Evolutionary conservation across 2,888 invertebrate species (phyloP).

Genomic region (Linnaemya tessellans): DNA sequence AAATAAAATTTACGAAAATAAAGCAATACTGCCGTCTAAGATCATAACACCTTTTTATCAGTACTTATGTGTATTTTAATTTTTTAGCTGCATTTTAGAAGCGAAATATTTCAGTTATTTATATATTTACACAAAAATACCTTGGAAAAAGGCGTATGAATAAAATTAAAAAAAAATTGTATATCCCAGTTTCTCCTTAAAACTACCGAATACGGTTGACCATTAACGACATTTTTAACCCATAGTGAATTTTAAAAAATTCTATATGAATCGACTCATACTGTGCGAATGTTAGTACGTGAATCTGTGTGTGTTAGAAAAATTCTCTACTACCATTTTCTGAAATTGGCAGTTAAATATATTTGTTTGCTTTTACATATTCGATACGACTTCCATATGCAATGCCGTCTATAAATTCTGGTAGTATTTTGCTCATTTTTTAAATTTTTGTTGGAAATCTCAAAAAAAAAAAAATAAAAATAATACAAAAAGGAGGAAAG

Average conservation of each 20-base stretch:
- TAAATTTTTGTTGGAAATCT: constrained; percentile 32
- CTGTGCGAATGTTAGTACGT: background rate
- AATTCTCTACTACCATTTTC: constrained; percentile 59
- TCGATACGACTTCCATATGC: constrained; percentile 42
- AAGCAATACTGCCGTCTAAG: too few relatives aligned
- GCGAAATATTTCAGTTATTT: too few relatives aligned
- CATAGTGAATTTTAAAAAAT: constrained; percentile 21
- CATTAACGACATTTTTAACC: background rate
- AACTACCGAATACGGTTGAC: too few relatives aligned
- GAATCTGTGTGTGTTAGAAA: constrained; percentile 34
- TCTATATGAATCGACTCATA: constrained; percentile 25
- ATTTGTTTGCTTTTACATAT: constrained; percentile 61
- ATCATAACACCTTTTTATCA: too few relatives aligned
- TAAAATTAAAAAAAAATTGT: too few relatives aligned
- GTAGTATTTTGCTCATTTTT: constrained; percentile 21
- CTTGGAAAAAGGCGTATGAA: too few relatives aligned
- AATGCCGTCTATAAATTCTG: constrained; percentile 29
- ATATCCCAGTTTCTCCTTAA: background rate
- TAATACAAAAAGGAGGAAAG: too few relatives aligned
- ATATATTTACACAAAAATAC: too few relatives aligned
- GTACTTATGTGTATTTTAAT: too few relatives aligned
- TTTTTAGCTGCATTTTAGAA: too few relatives aligned
- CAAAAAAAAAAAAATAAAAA: too few relatives aligned
- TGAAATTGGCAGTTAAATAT: constrained; percentile 71
- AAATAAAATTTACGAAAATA: too few relatives aligned